These are phyloP conservation scores for Periophthalmus magnuspinnatus DNA, from an alignment of 2,797 vertebrate species.

Conservation along the genomic window DNA sequence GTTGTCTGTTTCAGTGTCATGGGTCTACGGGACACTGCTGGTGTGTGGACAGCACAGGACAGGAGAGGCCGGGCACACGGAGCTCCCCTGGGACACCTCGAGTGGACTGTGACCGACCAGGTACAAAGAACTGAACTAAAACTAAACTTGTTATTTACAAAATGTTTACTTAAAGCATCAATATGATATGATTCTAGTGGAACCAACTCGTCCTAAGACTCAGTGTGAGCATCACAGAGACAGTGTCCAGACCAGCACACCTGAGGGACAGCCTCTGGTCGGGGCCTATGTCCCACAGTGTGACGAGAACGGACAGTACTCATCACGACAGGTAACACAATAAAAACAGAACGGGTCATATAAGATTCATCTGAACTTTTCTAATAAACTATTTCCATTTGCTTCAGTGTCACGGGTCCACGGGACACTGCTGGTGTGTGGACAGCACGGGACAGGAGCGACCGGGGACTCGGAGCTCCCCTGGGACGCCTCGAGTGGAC, in stretches of 20 bases:
- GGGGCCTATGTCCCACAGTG: slow-evolving; percentile 69
- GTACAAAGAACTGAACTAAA: slow-evolving; percentile 45
- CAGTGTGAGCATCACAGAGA: slow-evolving; percentile 71
- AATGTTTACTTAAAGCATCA: no score
- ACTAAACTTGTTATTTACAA: neutral
- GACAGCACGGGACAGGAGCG: slow-evolving; percentile 72
- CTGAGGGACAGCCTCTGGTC: slow-evolving; percentile 7
- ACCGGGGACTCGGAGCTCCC: slow-evolving; percentile 65
- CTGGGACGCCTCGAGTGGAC: slow-evolving; percentile 48
- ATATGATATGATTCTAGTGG: slow-evolving; percentile 31
- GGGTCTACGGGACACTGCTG: slow-evolving; percentile 80
- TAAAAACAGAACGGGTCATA: no score
- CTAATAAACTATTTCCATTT: neutral
- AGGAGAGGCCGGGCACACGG: slow-evolving; percentile 73
- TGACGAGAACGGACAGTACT: slow-evolving; percentile 45
- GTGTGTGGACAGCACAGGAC: slow-evolving; percentile 78
- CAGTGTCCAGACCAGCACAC: slow-evolving; percentile 30
- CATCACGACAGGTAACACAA: neutral
- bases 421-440: slow-evolving; percentile 86
- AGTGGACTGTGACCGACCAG: slow-evolving; percentile 64
- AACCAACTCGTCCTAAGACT: slow-evolving; percentile 51
- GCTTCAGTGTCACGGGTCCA: slow-evolving; percentile 79
- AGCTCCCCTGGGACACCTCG: slow-evolving; percentile 58
- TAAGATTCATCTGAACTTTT: no score
- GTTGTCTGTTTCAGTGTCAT: slow-evolving; percentile 67